These are phyloP conservation scores for Corythornis vintsioides DNA, from an alignment of 2,113 vertebrate species.

Conservation along the genomic window DNA sequence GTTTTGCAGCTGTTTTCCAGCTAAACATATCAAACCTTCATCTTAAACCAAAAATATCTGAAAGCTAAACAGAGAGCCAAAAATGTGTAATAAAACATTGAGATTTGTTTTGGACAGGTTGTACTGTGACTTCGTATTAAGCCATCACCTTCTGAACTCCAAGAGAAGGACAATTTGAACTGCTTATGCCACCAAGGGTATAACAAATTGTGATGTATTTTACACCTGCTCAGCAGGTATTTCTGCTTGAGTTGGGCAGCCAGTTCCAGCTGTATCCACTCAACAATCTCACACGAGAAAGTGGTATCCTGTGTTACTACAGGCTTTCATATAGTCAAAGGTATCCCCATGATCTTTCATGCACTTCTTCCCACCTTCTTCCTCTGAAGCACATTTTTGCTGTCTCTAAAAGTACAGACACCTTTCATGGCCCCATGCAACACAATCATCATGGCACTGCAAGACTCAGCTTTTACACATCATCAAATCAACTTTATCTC, in stretches of 20 bases:
- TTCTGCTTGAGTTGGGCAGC: neutral
- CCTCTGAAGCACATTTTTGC: neutral
- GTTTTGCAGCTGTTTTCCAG: neutral
- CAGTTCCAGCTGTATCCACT: neutral
- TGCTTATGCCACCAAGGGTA: neutral
- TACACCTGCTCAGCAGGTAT: neutral
- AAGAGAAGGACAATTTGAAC: neutral
- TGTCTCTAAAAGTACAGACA: neutral
- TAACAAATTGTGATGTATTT: neutral
- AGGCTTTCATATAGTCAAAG: neutral
- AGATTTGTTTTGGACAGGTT: neutral
- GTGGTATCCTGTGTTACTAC: neutral
- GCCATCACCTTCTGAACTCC: neutral
- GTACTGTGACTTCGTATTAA: neutral
- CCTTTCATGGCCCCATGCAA: neutral
- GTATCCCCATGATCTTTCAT: neutral
- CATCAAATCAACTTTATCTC: neutral
- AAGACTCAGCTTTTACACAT: neutral
- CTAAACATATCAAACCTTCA: neutral
- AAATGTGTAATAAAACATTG: neutral
- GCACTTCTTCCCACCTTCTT: neutral
- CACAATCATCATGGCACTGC: neutral
- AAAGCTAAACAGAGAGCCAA: neutral
- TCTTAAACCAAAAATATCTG: neutral
- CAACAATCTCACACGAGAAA: neutral